A percentile compares a stretch with the other conserved stretches of the same genome.
Evolutionary conservation across 1,140 invertebrate species (phyloP).

Genomic region (Drosophila sechellia): DNA sequence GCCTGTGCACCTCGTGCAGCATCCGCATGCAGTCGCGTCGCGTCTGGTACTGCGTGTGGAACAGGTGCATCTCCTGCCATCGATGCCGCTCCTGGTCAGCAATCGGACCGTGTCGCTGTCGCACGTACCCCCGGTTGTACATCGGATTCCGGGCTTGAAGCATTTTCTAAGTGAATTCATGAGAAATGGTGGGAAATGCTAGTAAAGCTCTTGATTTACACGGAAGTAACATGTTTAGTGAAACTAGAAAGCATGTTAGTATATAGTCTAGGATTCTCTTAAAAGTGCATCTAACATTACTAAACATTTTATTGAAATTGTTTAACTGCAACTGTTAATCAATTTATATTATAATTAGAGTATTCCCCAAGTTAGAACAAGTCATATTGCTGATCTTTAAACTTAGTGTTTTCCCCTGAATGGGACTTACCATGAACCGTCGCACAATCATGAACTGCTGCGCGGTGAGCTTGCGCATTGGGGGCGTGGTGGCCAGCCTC

Average conservation of each 20-base stretch:
- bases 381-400: no score
- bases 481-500: slow-evolving; percentile 24
- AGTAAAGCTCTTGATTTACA: background rate
- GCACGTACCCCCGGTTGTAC: slow-evolving; percentile 40
- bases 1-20: slow-evolving; percentile 39
- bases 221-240: no score
- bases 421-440: slow-evolving; percentile 51
- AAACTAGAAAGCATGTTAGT: no score
- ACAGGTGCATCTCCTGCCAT: slow-evolving; percentile 34
- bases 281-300: no score
- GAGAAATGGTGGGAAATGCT: background rate
- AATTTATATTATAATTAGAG: no score
- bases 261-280: no score
- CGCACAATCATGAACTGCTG: slow-evolving; percentile 44
- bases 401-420: no score
- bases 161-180: slow-evolving; percentile 61
- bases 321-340: no score
- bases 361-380: no score
- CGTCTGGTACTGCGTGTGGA: slow-evolving; percentile 59
- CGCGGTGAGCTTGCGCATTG: slow-evolving; percentile 19
- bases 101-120: background rate
- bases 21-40: slow-evolving; percentile 65
- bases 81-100: slow-evolving; percentile 18
- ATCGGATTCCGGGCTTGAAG: slow-evolving; percentile 67
- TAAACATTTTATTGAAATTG: no score